Base-by-base conservation (phyloP, 2,797 vertebrate species). In the Microctenopoma stevenorrisi region DNA sequence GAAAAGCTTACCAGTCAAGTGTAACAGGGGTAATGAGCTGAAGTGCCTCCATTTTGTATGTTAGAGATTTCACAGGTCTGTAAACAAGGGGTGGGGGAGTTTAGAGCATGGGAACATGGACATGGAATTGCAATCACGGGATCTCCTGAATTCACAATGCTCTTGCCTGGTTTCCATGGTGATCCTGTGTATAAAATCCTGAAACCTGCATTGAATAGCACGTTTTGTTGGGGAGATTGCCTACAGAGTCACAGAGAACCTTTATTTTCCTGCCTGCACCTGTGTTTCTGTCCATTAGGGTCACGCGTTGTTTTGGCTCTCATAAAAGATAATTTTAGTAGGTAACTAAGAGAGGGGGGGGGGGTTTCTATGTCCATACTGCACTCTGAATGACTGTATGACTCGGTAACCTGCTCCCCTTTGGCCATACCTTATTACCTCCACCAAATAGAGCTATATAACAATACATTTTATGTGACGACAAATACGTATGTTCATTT, bases 11-110 rank as follows among this genome's bases (percentile, higher is more conserved):
- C 42, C 77, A 63, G 56, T 79, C 65, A 71, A 87, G 80, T 89
- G 86, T 83, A 84, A 86, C 85, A 50, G 55, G 22, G 65, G 68
- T 85, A 90, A 91, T 89, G 84, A 79, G 73, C 76, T 79, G 46
- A 64, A 76, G 53, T 10, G 37, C 59, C 66, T 79, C 72, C 26
- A 35, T 85, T 84, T 82, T 78, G 55, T 69, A 60, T 72, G 74
- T 84, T 73, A 30, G 60, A 81, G 66, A 86, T 72, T 75, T 72
- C 55, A 72, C 53, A 76, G 59, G 55, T 76, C 67, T 69, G 70
- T 80, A 88, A 86, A 84, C 78, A 83, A 77, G 7, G 9, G 15
- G 49, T n/a, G 54, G 58, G 60, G 68, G 50, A 49, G 61, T 50
- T 60, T 49, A 56, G 64, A 70, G 78, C 54, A 49, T 8, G 46